These are phyloP conservation scores for Coenobita brevimanus DNA, from an alignment of 1,140 invertebrate species.

Conservation along the genomic window DNA sequence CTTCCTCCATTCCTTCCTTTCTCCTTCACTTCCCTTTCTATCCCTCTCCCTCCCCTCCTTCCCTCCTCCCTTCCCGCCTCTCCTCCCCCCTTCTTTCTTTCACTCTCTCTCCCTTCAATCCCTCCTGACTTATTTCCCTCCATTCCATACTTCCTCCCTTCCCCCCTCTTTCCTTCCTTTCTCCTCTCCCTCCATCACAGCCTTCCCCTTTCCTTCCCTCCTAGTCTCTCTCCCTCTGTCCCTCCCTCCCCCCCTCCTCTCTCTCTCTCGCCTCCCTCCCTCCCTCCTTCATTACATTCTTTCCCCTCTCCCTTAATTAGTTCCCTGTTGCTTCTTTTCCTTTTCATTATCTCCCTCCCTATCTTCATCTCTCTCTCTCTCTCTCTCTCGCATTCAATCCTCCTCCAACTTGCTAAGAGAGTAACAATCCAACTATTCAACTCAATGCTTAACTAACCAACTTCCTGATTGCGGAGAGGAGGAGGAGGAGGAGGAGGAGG, in stretches of 20 bases:
- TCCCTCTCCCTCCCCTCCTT: slow-evolving; percentile 7
- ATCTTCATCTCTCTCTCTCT: too few relatives aligned
- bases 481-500: slow-evolving; percentile 6
- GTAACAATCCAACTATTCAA: too few relatives aligned
- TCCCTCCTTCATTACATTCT: not conserved
- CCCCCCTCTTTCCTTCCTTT: not conserved
- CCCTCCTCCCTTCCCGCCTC: slow-evolving; percentile 1
- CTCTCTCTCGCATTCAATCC: too few relatives aligned
- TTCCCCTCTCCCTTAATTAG: not conserved
- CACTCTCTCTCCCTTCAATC: slow-evolving; percentile 10
- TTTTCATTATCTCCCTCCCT: too few relatives aligned
- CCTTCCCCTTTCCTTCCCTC: not conserved
- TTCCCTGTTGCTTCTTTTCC: not conserved
- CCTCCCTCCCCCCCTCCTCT: not conserved
- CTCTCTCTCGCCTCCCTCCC: not conserved
- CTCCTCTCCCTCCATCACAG: not conserved
- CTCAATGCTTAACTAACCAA: too few relatives aligned
- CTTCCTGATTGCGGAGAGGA: not conserved
- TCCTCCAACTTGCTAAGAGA: too few relatives aligned
- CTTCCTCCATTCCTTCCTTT: not conserved
- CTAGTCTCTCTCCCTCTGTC: not conserved
- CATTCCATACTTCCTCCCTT: not conserved
- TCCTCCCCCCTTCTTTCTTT: slow-evolving; percentile 13
- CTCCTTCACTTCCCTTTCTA: not conserved
- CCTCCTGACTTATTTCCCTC: slow-evolving; percentile 3